Percentiles rank a stretch among this genome's conserved stretches.
Conservation (phyloP, 2,888 invertebrate species). For the Fabriciana adippe region DNA sequence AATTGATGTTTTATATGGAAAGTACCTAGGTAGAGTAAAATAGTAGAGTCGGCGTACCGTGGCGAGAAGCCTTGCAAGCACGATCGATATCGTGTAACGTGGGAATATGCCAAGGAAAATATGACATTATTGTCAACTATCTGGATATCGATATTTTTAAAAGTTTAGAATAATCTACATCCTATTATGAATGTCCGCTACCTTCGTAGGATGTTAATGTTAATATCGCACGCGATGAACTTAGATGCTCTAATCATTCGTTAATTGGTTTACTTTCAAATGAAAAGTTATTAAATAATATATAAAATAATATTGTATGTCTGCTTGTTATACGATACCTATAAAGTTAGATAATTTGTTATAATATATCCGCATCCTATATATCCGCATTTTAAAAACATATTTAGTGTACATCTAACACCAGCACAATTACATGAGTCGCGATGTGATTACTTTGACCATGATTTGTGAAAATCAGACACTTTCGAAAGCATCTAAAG, state of each 20-base stretch:
- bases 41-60: conserved; percentile 56
- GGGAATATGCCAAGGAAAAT: conserved; percentile 37
- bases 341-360: no score
- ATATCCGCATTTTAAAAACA: no score
- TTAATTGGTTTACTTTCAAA: no score
- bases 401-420: neutral
- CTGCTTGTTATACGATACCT: no score
- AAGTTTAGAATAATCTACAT: neutral
- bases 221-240: neutral
- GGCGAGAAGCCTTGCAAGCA: conserved; percentile 70
- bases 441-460: conserved; percentile 18
- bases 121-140: conserved; percentile 3
- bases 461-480: conserved; percentile 27
- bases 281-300: no score
- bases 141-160: neutral
- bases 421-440: conserved; percentile 9
- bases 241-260: no score
- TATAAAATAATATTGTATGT: no score
- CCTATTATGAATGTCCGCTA: neutral
- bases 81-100: conserved; percentile 72
- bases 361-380: no score
- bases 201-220: neutral
- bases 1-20: conserved; percentile 17
- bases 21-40: conserved; percentile 36
- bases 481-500: conserved; percentile 30